A percentile compares a stretch with the other conserved stretches of the same genome.
phyloP scores from a whole-genome alignment of 2,797 vertebrate species.

The Molossus molossus region DNA sequence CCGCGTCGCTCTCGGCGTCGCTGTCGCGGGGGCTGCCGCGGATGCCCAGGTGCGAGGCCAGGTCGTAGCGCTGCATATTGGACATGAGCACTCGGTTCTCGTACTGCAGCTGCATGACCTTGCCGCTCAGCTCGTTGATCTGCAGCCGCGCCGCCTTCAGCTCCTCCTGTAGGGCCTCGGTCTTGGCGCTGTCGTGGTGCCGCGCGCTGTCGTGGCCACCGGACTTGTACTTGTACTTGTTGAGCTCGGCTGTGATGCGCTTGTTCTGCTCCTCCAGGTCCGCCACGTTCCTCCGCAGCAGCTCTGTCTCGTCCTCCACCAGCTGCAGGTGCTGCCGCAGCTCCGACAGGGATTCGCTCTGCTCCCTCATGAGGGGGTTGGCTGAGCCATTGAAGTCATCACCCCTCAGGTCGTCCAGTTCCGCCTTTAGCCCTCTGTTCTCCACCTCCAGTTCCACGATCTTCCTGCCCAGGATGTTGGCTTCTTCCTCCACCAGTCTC shows the following conservation, averaged over 20 bases:
- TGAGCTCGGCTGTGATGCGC: conserved; percentile 96
- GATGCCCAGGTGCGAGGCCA: conserved; percentile 98
- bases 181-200: conserved; percentile 94
- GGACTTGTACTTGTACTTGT: conserved; percentile 98
- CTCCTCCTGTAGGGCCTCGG: conserved; percentile 97
- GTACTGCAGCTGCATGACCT: conserved; percentile 99
- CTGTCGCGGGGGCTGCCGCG: conserved; percentile 97
- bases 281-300: conserved; percentile 96
- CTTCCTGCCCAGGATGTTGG: conserved; percentile 98
- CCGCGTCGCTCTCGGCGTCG: conserved; percentile 97
- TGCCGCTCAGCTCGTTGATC: conserved; percentile 98
- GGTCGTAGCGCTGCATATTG: conserved; percentile 99
- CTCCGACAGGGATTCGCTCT: conserved; percentile 96
- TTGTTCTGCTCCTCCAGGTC: conserved; percentile 99
- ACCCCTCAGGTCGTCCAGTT: conserved; percentile 97
- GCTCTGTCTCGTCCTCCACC: conserved; percentile 98
- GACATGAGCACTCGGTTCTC: conserved; percentile 99
- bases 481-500: conserved; percentile 98
- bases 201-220: conserved; percentile 95
- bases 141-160: conserved; percentile 97
- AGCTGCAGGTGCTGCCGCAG: conserved; percentile 98
- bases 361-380: conserved; percentile 94
- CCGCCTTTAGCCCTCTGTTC: conserved; percentile 98
- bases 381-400: conserved; percentile 94
- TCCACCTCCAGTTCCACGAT: conserved; percentile 99